phyloP scores from a whole-genome alignment of 2,113 vertebrate species.

The Nymphicus hollandicus region DNA sequence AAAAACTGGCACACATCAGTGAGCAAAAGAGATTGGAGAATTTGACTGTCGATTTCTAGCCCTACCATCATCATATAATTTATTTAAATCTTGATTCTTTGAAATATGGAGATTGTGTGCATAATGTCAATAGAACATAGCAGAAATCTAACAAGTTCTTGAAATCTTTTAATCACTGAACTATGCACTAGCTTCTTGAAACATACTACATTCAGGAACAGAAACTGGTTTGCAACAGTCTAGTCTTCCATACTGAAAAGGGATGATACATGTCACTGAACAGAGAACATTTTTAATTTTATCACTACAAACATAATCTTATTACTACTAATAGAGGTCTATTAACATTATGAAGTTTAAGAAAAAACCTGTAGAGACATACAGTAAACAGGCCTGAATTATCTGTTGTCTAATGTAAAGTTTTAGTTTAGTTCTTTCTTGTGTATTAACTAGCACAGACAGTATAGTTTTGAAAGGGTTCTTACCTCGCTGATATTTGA shows the following conservation, averaged over 20 bases:
- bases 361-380: background rate
- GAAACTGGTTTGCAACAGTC: background rate
- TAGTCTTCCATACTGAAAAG: background rate
- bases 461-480: background rate
- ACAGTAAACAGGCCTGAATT: background rate
- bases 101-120: background rate
- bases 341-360: background rate
- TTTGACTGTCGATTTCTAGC: background rate
- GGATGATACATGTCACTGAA: background rate
- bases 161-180: background rate
- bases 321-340: background rate
- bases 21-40: background rate
- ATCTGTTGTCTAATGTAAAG: background rate
- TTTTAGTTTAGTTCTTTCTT: background rate
- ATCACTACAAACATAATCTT: background rate
- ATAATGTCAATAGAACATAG: background rate
- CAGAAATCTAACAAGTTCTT: background rate
- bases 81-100: background rate
- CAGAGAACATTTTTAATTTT: background rate
- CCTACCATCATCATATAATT: background rate
- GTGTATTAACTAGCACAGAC: background rate
- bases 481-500: slow-evolving; percentile 85
- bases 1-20: background rate
- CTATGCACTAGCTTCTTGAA: background rate
- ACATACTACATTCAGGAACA: background rate